Percentiles rank a stretch among this genome's conserved stretches.
Conservation (phyloP, 2,113 vertebrate genomes). For the Cyprinodon variegatus region DNA sequence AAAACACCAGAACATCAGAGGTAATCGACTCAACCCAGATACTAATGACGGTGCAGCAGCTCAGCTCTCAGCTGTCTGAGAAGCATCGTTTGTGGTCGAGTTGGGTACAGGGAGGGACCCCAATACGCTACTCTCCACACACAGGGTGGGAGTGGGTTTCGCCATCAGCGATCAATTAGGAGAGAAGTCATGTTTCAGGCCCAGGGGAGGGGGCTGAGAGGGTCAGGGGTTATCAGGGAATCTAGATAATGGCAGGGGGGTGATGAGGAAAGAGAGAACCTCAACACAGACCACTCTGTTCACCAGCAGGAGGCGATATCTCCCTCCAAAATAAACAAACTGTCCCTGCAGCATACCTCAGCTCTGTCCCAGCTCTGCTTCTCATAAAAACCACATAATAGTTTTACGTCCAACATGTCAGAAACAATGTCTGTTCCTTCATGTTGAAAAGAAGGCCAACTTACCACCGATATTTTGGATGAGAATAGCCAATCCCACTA, state of each 20-base stretch:
- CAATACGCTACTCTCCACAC: constrained; percentile 60
- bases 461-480: constrained; percentile 97
- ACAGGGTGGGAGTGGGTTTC: constrained; percentile 55
- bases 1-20: constrained; percentile 76
- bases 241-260: constrained; percentile 43
- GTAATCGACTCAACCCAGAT: constrained; percentile 65
- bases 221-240: constrained; percentile 71
- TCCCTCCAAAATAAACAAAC: constrained; percentile 34
- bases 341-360: constrained; percentile 30
- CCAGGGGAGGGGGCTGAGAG: constrained; percentile 45
- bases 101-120: constrained; percentile 44
- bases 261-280: background rate
- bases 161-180: constrained; percentile 75
- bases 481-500: constrained; percentile 89
- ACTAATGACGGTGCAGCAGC: constrained; percentile 67
- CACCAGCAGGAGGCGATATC: constrained; percentile 64
- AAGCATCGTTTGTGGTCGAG: constrained; percentile 20
- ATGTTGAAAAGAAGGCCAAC: constrained; percentile 42
- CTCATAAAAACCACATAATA: constrained; percentile 42
- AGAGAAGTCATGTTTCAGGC: constrained; percentile 66
- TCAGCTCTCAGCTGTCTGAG: constrained; percentile 43
- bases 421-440: constrained; percentile 28
- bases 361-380: constrained; percentile 14
- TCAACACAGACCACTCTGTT: background rate
- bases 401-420: constrained; percentile 46